Evolutionary conservation across 2,113 vertebrate species (phyloP), one percentile per base, ranked within the genome.

Genomic region (Argyrosomus japonicus): DNA sequence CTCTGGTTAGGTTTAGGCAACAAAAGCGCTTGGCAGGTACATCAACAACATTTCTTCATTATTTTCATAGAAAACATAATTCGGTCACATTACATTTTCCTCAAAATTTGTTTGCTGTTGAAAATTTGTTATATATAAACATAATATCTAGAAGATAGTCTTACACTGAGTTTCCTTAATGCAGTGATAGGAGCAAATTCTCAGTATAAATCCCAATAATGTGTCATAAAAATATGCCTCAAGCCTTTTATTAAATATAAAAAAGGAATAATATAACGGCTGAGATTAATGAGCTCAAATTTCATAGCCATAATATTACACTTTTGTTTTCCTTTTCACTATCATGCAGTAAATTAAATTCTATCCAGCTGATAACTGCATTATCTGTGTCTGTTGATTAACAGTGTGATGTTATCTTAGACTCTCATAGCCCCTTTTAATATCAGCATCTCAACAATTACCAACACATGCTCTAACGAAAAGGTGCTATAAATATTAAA

Each of bases 381-480:
- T 92, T 75, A 91, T 57, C 45, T 70, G 48, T n/a, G 81, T 29
- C 36, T 62, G 48, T 23, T 83, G 32, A 87, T 91, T 77, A 74
- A 77, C 10, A 58, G 4, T 23, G 51, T 60, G 18, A 57, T 68
- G 57, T 3, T 5, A 54, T 76, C 58, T 69, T 19, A 13, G n/a
- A 63, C 29, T 77, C 50, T 77, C 32, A 61, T 65, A 43, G 11
- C 50, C 13, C 51, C 43, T 71, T 87, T 77, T 87, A 74, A 73
- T 83, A 87, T 79, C 64, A 51, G 64, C 36, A 9, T 50, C 54
- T 51, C 61, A 23, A 51, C 18, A 43, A 45, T 62, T 10, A 57
- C 18, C 50, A 60, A 36, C 50, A 77, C 25, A 53, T 21, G 13
- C 27, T 45, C 13, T 43, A 10, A 74, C 61, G 54, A 5, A 67